Percentiles rank a stretch among this genome's conserved stretches.
Conservation (phyloP, 2,113 vertebrate genomes). For the Hippocampus guttulatus region DNA sequence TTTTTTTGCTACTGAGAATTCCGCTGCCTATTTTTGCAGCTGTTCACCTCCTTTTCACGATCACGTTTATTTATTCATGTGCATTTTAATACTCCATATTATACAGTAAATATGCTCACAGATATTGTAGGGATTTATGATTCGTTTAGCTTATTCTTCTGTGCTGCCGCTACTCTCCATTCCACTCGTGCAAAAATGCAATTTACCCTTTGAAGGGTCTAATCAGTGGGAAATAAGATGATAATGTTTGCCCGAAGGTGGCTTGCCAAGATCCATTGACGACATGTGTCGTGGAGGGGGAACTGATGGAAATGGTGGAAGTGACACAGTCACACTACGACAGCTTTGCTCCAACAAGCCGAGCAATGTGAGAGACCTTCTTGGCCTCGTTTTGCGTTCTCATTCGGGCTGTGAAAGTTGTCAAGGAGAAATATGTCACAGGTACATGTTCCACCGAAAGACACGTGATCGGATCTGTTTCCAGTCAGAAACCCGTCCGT, state of each 20-base stretch:
- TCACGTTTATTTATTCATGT: background rate
- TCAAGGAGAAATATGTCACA: constrained; percentile 21
- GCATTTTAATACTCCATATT: background rate
- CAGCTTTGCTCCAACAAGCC: constrained; percentile 46
- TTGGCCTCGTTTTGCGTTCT: constrained; percentile 31
- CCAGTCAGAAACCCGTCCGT: background rate
- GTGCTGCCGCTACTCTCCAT: background rate
- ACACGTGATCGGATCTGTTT: background rate
- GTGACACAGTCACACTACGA: constrained; percentile 8
- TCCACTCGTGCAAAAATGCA: background rate
- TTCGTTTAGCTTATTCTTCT: background rate
- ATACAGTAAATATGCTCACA: background rate
- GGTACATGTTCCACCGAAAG: constrained; percentile 10
- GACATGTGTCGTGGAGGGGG: background rate
- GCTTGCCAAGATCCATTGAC: background rate
- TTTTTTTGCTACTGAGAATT: background rate
- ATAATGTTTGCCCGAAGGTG: background rate
- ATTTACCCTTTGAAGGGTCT: background rate
- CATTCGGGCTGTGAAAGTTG: constrained; percentile 43
- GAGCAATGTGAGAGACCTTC: constrained; percentile 23
- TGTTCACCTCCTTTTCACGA: too few species aligned
- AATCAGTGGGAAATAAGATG: background rate
- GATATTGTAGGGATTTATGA: background rate
- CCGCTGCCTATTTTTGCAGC: background rate
- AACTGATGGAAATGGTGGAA: background rate